Percentiles rank a stretch among this genome's conserved stretches.
These are phyloP conservation scores for Protomyctophum bolini DNA, from an alignment of 2,113 vertebrate genomes.

Conservation along the genomic window DNA sequence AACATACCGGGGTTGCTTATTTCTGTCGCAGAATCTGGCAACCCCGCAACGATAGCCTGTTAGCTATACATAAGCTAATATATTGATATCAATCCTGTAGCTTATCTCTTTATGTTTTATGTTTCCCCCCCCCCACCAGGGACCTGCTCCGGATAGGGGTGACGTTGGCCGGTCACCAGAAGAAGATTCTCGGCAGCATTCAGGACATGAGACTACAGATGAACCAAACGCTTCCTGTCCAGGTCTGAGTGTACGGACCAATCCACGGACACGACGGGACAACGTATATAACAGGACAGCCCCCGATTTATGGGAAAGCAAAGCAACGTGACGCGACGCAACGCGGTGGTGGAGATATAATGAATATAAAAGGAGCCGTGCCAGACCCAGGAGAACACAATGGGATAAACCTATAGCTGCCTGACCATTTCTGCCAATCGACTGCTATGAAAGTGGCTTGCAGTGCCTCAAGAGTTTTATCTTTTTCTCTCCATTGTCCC, in stretches of 20 bases:
- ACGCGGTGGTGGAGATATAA: too few relatives aligned
- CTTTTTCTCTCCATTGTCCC: constrained; percentile 54
- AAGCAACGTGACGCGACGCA: too few relatives aligned
- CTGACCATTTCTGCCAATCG: constrained; percentile 81
- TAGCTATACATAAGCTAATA: too few relatives aligned
- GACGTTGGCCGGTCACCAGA: constrained; percentile 97
- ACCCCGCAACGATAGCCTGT: too few relatives aligned
- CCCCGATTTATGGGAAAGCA: background rate
- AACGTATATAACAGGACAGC: constrained; percentile 13
- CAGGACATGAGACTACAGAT: constrained; percentile 99
- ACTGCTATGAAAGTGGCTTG: constrained; percentile 80
- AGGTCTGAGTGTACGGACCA: constrained; percentile 86
- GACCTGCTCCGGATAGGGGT: constrained; percentile 98
- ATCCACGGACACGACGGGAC: constrained; percentile 51
- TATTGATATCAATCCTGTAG: too few relatives aligned
- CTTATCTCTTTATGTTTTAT: constrained; percentile 7
- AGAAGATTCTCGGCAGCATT: constrained; percentile 99
- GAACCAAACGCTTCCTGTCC: constrained; percentile 98
- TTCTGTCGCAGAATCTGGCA: too few relatives aligned
- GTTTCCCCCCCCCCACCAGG: constrained; percentile 68
- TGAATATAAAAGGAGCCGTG: constrained; percentile 59
- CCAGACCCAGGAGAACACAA: constrained; percentile 70
- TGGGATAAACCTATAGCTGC: constrained; percentile 80
- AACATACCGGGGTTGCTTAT: too few relatives aligned
- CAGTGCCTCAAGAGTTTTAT: constrained; percentile 82